Evolutionary conservation across 2,888 invertebrate genomes (phyloP).

Genomic region (Aphelenchoides bicaudatus): DNA sequence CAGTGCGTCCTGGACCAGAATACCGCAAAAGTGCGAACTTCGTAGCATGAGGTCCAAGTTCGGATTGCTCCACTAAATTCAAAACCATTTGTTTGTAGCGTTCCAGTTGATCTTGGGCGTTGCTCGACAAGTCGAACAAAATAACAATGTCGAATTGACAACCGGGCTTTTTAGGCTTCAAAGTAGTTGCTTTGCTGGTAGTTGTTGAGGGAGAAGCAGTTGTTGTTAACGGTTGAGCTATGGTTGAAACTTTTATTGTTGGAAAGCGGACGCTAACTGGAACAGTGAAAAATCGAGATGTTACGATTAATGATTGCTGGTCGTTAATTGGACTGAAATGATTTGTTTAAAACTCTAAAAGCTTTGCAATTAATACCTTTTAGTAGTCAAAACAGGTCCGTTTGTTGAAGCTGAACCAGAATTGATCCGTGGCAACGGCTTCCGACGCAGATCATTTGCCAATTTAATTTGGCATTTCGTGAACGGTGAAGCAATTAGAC

Average conservation of each 20-base stretch:
- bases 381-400: too few relatives aligned
- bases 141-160: constrained; percentile 12
- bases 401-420: too few relatives aligned
- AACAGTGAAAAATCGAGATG: neutral
- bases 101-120: neutral
- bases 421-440: constrained; percentile 4
- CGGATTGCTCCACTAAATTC: neutral
- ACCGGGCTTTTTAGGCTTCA: constrained; percentile 2
- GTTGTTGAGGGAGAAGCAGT: neutral
- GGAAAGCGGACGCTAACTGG: constrained; percentile 11
- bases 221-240: too few relatives aligned
- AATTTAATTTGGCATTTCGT: constrained; percentile 4
- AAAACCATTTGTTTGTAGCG: neutral
- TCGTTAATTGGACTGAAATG: neutral
- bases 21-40: neutral
- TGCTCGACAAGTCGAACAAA: constrained; percentile 4
- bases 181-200: neutral
- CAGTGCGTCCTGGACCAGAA: constrained; percentile 20
- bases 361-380: neutral
- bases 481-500: constrained; percentile 10
- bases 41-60: neutral
- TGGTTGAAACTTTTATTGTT: too few relatives aligned
- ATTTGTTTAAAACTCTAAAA: neutral
- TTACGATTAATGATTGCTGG: neutral
- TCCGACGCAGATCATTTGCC: constrained; percentile 11